Percentiles rank a stretch among this genome's conserved stretches.
These are phyloP conservation scores for Cryptoblepharus egeriae DNA, from an alignment of 2,797 vertebrate species.

Conservation along the genomic window DNA sequence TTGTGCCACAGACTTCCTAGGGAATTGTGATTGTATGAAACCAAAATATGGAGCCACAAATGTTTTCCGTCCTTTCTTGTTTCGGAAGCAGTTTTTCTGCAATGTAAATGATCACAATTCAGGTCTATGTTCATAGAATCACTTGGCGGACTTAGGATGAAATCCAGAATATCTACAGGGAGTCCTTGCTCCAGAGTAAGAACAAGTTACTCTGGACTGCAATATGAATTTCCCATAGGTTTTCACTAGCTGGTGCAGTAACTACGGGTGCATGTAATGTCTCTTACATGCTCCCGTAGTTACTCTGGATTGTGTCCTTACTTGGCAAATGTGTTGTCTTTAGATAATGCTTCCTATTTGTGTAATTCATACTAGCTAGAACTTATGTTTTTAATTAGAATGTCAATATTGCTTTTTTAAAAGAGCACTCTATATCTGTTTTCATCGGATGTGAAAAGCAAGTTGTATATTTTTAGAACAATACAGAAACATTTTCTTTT, in stretches of 20 bases:
- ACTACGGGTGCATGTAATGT: too few relatives aligned
- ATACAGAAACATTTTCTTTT: conserved; percentile 49
- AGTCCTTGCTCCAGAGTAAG: too few relatives aligned
- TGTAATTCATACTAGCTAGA: conserved; percentile 18
- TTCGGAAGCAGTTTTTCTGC: conserved; percentile 47
- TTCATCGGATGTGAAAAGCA: background rate
- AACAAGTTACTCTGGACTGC: too few relatives aligned
- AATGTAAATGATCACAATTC: conserved; percentile 38
- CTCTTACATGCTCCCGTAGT: too few relatives aligned
- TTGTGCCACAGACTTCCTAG: conserved; percentile 67
- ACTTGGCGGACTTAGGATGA: too few relatives aligned
- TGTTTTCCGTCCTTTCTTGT: background rate
- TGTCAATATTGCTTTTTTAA: conserved; percentile 47
- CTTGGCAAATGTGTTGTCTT: conserved; percentile 20
- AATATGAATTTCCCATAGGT: too few relatives aligned
- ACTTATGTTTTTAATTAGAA: conserved; percentile 39
- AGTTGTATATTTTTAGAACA: conserved; percentile 17
- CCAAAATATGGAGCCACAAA: conserved; percentile 50
- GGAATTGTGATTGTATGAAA: conserved; percentile 36
- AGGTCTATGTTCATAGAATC: conserved; percentile 16
- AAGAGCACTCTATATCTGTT: background rate
- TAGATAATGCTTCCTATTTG: conserved; percentile 26
- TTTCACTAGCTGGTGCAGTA: too few relatives aligned
- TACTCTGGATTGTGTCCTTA: too few relatives aligned
- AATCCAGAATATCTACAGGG: too few relatives aligned